Evolutionary conservation across 2,888 invertebrate species (phyloP).

Genomic region (Strigamia transsilvanica): DNA sequence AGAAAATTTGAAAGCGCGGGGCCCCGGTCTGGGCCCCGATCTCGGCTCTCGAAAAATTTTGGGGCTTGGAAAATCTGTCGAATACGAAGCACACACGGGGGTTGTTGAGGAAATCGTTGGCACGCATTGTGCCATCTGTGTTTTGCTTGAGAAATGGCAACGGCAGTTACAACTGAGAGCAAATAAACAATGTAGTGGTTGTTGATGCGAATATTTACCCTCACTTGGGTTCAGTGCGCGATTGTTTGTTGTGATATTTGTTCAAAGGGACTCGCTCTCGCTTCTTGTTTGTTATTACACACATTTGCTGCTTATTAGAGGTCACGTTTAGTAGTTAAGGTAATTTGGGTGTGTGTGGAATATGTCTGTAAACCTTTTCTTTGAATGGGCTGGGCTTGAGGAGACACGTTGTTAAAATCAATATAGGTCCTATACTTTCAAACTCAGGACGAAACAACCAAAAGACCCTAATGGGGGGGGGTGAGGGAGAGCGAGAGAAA

Average conservation of each 20-base stretch:
- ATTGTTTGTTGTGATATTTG: slow-evolving; percentile 29
- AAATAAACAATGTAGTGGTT: slow-evolving; percentile 32
- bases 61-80: no score
- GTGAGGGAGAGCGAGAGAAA: slow-evolving; percentile 9
- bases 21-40: no score
- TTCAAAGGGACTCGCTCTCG: neutral
- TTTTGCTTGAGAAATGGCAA: neutral
- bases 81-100: no score
- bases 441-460: slow-evolving; percentile 26
- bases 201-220: slow-evolving; percentile 26
- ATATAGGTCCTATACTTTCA: slow-evolving; percentile 11
- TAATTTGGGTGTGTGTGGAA: neutral
- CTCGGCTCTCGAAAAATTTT: no score
- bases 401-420: slow-evolving; percentile 23
- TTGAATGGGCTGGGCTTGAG: neutral
- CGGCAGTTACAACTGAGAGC: neutral
- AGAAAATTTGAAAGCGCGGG: no score
- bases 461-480: neutral
- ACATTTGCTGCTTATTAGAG: slow-evolving; percentile 9
- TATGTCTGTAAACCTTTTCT: neutral
- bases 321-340: neutral
- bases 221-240: neutral
- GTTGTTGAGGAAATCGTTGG: neutral
- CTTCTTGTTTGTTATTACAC: slow-evolving; percentile 39
- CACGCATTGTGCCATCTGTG: slow-evolving; percentile 5